Percentiles rank a stretch among this genome's conserved stretches.
phyloP scores from a whole-genome alignment of 2,888 invertebrate species.

The Eueremaeus valkanovi region DNA sequence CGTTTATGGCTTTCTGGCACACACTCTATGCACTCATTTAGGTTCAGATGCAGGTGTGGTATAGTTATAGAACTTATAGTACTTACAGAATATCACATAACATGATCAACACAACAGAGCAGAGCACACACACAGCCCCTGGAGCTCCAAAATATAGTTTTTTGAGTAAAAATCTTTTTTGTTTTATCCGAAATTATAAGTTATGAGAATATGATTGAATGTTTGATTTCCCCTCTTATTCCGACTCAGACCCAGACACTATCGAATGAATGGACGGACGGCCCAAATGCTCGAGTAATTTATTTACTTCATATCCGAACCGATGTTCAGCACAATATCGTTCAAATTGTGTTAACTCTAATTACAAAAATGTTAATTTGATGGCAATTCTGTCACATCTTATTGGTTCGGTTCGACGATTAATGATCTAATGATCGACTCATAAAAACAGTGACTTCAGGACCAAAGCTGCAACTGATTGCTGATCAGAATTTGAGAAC shows the following conservation, averaged over 20 bases:
- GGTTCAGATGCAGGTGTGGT: slow-evolving; percentile 23
- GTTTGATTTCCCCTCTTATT: not conserved
- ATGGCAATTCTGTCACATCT: too few relatives aligned
- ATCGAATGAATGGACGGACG: not conserved
- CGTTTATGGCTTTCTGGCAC: slow-evolving; percentile 6
- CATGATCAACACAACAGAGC: too few relatives aligned
- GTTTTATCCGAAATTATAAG: slow-evolving; percentile 4
- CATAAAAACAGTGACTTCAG: too few relatives aligned
- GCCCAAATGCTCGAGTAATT: too few relatives aligned
- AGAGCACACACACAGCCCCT: not conserved
- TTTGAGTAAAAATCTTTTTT: not conserved
- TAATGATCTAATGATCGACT: too few relatives aligned
- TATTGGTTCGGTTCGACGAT: too few relatives aligned
- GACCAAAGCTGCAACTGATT: too few relatives aligned
- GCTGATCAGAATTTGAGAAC: too few relatives aligned
- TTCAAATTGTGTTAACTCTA: too few relatives aligned
- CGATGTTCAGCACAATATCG: too few relatives aligned
- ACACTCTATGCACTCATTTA: slow-evolving; percentile 7
- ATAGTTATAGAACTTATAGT: not conserved
- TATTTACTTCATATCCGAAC: too few relatives aligned
- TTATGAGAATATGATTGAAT: slow-evolving; percentile 5
- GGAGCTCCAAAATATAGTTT: not conserved
- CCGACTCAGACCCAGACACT: not conserved
- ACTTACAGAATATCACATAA: not conserved
- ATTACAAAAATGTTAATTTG: too few relatives aligned